Evolutionary conservation across 2,797 vertebrate genomes (phyloP), one percentile per base, ranked within the genome.

Genomic region (Natrix natrix): DNA sequence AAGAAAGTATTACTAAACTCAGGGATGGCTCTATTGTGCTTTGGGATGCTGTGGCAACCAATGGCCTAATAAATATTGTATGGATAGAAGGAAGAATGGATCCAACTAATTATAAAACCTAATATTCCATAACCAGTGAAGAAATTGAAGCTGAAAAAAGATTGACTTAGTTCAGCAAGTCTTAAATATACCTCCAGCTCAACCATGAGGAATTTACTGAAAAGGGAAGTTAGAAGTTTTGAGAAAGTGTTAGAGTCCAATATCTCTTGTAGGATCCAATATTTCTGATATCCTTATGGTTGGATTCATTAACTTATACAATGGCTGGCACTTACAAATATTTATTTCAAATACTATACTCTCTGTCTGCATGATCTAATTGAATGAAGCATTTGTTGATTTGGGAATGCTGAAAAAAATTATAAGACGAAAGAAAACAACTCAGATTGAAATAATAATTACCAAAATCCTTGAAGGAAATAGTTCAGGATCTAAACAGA

Each of bases 401-500:
- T 86, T 78, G 37, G 6, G 12, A 32, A 13, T 43, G 56, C 22
- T 88, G 63, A 74, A 52, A 93, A 43, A 90, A 90, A 90, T 89
- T 83, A 20, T 8, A 14, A 0, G 57, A 92, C 55, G 0, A 93
- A 90, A 91, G 91, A 87, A 91, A 56, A 92, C 83, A 24, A 0
- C 12, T 55, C 63, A 17, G 48, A 54, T 88, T 86, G 91, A 78
- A 92, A 91, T 59, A 91, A 93, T 94, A 78, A 78, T 78, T 78
- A 43, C 74, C 17, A 43, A 78, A 78, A 22, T 78, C 1, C 37
- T 78, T 78, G 8, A 78, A 24, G 86, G 66, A 63, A 89, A 43
- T 66, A 88, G 24, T 0, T 0, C 43, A 90, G 92, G 89, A 14
- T 86, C 26, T 26, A 61, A 56, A 54, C 52, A 7, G 89, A 91